Evolutionary conservation across 2,888 invertebrate species (phyloP).

Genomic region (Eudasyphora cyanicolor): DNA sequence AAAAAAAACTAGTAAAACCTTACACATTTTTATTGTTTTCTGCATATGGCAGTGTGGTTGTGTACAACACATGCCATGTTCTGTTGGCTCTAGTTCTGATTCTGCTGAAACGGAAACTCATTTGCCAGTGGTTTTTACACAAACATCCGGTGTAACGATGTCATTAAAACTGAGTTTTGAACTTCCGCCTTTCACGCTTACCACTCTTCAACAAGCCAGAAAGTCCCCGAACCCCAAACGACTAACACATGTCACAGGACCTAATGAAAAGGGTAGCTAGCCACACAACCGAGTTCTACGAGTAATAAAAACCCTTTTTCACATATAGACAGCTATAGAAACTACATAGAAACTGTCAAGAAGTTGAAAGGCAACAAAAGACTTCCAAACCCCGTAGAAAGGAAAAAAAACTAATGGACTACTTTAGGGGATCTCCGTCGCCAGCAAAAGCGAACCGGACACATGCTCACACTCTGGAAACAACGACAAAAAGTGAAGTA

Average conservation of each 20-base stretch:
- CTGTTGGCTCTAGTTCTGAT: not conserved
- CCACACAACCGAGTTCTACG: not conserved
- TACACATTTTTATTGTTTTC: not conserved
- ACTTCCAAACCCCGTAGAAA: not conserved
- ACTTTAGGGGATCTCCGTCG: not conserved
- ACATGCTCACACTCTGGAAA: not conserved
- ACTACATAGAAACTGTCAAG: conserved; percentile 34
- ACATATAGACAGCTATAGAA: conserved; percentile 1
- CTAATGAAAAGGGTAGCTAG: not conserved
- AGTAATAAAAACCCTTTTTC: not conserved
- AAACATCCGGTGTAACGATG: conserved; percentile 68
- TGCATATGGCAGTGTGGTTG: not conserved
- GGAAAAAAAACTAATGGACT: not conserved
- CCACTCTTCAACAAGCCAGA: not conserved
- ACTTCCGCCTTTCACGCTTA: conserved; percentile 39
- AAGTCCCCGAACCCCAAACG: not conserved
- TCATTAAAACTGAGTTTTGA: conserved; percentile 55
- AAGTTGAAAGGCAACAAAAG: conserved; percentile 36
- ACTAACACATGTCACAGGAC: not conserved
- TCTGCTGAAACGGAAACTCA: conserved; percentile 68
- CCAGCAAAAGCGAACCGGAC: not conserved
- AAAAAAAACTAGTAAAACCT: no score
- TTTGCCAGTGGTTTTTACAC: conserved; percentile 72
- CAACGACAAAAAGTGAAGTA: not conserved
- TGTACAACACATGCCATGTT: not conserved